A percentile compares a stretch with the other conserved stretches of the same genome.
Evolutionary conservation across 1,140 invertebrate species (phyloP).

Genomic region (Drosophila cardini): DNA sequence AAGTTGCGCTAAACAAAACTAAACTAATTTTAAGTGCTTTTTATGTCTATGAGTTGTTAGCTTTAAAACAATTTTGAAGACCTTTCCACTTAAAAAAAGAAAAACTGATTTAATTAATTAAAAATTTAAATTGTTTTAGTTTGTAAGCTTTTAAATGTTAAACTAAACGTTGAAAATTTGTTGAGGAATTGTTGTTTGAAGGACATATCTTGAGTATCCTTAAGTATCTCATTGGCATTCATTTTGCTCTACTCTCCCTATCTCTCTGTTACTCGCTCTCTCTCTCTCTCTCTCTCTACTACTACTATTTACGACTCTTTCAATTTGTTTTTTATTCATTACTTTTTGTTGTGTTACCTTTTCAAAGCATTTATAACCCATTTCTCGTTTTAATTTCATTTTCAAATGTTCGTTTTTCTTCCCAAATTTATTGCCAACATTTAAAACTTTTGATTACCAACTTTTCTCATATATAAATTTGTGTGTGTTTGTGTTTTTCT

Average conservation of each 20-base stretch:
- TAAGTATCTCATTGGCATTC: constrained; percentile 80
- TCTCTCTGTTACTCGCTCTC: constrained; percentile 27
- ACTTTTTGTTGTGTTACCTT: constrained; percentile 37
- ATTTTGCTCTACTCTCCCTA: constrained; percentile 56
- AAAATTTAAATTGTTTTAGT: constrained; percentile 48
- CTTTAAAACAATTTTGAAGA: constrained; percentile 79
- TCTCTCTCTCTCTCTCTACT: constrained; percentile 45
- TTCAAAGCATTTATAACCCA: constrained; percentile 45
- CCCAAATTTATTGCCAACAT: constrained; percentile 40
- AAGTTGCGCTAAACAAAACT: constrained; percentile 31
- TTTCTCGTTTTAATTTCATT: constrained; percentile 49
- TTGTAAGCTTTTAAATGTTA: constrained; percentile 57
- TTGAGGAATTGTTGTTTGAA: constrained; percentile 25
- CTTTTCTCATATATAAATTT: constrained; percentile 34
- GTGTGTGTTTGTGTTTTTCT: constrained; percentile 15
- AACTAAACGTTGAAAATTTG: constrained; percentile 26
- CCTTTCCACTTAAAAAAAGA: neutral
- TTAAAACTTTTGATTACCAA: constrained; percentile 39
- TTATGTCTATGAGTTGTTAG: constrained; percentile 34
- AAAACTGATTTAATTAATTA: neutral
- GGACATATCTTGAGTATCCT: constrained; percentile 35
- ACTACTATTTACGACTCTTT: constrained; percentile 31
- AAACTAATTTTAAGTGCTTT: constrained; percentile 59
- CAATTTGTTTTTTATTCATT: constrained; percentile 50
- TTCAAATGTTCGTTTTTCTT: constrained; percentile 36